Base-by-base conservation (phyloP, 1,140 invertebrate genomes). In the Lordiphosa clarofinis region DNA sequence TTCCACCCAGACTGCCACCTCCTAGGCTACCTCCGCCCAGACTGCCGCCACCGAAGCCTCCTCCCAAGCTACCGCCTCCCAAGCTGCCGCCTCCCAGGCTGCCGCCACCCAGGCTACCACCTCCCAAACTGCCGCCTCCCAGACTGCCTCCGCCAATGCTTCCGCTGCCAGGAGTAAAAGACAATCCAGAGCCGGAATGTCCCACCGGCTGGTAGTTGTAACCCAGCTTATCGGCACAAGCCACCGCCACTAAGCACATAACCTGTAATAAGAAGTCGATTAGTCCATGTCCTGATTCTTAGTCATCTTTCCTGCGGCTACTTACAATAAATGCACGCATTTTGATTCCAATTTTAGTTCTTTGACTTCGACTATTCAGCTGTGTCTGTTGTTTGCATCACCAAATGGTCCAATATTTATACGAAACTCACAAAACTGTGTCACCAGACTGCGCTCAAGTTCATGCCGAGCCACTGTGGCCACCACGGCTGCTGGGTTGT, bases 301-400 rank as follows among this genome's bases (percentile, higher is more conserved):
- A 49, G 35, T 31, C 9, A 57, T 57, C 55, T 53, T 40, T 36
- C 9, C 21, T 12, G 24, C 12, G 33, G 44, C 40, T 67, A 87
- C 82, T 87, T 87, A 88, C 73, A 59, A 88, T 75, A 28, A 88
- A 88, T 56, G 69, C 71, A 73, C 79, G 86, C 86, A 88, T 88
- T 49, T 87, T 86, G 57, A 64, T 61, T 82, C 48, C n/a, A 60
- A 56, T 15, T 56, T 70, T 76, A 70, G 73, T 82, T 82, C 76
- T 84, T 84, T 82, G 56, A 81, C 63, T 82, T 84, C 48, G 73
- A 84, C 53, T 60, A 75, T 67, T 82, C 13, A 52, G 42, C 59
- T 69, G 68, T 70, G 44, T 82, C 76, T 82, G 76, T 78, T 52
- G 78, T 84, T 61, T 78, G 59, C 53, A 75, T 42, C 65, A 65